Evolutionary conservation across 2,888 invertebrate species (phyloP).

Genomic region (Horisme vitalbata): DNA sequence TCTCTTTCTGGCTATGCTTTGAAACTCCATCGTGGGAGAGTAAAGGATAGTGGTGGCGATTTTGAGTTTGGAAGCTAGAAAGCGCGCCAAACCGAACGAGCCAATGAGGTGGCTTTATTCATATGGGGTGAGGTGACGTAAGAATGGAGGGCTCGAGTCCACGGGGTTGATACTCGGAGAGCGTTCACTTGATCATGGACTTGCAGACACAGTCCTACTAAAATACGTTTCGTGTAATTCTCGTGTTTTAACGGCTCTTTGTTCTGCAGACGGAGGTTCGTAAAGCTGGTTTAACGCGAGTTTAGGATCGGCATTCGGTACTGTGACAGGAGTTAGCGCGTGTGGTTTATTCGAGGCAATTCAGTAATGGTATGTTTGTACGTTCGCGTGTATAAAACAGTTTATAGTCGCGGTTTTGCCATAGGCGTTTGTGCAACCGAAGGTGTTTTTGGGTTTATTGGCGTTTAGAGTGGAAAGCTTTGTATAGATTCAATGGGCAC

Average conservation of each 20-base stretch:
- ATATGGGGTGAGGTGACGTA: slow-evolving; percentile 82
- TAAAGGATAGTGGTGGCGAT: slow-evolving; percentile 46
- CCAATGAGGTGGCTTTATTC: slow-evolving; percentile 56
- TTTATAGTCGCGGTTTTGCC: slow-evolving; percentile 74
- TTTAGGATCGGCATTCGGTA: slow-evolving; percentile 58
- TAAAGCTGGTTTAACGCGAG: slow-evolving; percentile 64
- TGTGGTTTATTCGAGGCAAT: slow-evolving; percentile 74
- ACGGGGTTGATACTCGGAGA: slow-evolving; percentile 75
- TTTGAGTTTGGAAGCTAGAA: slow-evolving; percentile 59
- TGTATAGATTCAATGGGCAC: slow-evolving; percentile 62
- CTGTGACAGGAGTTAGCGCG: slow-evolving; percentile 65
- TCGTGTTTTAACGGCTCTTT: slow-evolving; percentile 72
- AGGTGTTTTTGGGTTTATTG: slow-evolving; percentile 78
- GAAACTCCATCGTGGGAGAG: slow-evolving; percentile 49
- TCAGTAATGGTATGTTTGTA: slow-evolving; percentile 60
- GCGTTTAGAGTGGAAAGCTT: slow-evolving; percentile 74
- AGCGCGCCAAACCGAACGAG: slow-evolving; percentile 77
- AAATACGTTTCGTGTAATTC: slow-evolving; percentile 54
- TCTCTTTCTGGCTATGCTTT: slow-evolving; percentile 55
- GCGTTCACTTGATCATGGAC: slow-evolving; percentile 75
- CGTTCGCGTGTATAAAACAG: slow-evolving; percentile 62
- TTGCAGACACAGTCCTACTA: slow-evolving; percentile 63
- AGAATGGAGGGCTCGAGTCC: slow-evolving; percentile 59
- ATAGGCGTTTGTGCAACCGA: slow-evolving; percentile 73
- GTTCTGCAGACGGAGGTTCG: slow-evolving; percentile 57